Base-by-base conservation (phyloP, 2,113 vertebrate genomes). In the Pollimyrus isidori region DNA sequence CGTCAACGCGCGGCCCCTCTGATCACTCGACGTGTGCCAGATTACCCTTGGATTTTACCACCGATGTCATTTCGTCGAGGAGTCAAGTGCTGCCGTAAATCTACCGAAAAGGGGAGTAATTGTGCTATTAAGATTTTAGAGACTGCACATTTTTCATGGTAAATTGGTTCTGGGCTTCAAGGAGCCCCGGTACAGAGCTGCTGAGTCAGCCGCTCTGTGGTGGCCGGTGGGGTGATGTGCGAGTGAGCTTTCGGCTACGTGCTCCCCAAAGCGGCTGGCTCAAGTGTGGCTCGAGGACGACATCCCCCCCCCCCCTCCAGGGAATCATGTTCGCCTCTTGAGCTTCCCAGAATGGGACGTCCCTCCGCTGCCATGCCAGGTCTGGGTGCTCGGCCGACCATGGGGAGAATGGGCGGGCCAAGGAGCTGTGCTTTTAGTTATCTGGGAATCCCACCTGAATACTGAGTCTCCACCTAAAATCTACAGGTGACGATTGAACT, bases 231-330 rank as follows among this genome's bases (percentile, higher is more conserved):
- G 35, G 88, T 42, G 69, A 56, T 13, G 76, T 65, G 93, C 94
- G 94, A 95, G 94, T 95, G 95, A 94, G 93, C 93, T 91, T 94
- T 96, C 95, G 95, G 39, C 39, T n/a, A 21, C 10, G 39, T 84
- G 82, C n/a, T 84, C 42, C 45, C 45, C 23, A 46, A 84, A 48
- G 82, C 82, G 45, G 26, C 62, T 2, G 73, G 30, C 73, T 76
- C 10, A 1, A 30, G 62, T 69, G 62, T 13, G n/a, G 58, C 58
- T 65, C 23, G 23, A n/a, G 23, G 23, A 26, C 3, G 7, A n/a
- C 19, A 0, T 21, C 21, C 19, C n/a, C 62, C n/a, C 58, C 62
- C 62, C 62, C 62, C 62, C 9, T 1, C 49, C 10, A 9, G 23
- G 58, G 26, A 35, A 73, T 73, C n/a, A 15, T 4, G 30, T 73